Evolutionary conservation across 2,888 invertebrate genomes (phyloP).

Genomic region (Cheilosia soror): DNA sequence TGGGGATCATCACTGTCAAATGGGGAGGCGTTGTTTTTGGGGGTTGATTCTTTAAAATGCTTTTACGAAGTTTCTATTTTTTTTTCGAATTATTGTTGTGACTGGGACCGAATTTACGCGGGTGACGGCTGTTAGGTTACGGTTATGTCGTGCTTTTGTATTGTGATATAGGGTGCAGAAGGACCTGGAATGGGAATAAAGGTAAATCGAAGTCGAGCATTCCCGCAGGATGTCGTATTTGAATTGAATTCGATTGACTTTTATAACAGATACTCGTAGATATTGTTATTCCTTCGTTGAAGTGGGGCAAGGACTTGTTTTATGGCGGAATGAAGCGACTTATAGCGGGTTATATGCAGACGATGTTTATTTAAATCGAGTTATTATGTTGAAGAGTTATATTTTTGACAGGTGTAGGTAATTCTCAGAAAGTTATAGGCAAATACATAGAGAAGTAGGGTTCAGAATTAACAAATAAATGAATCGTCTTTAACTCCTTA

Average conservation of each 20-base stretch:
- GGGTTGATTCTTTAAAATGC: conserved; percentile 34
- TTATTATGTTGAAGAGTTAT: conserved; percentile 32
- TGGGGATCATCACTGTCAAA: conserved; percentile 39
- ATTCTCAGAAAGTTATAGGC: neutral
- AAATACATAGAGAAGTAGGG: neutral
- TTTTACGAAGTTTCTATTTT: conserved; percentile 5
- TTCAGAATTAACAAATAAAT: no score
- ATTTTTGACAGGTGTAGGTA: neutral
- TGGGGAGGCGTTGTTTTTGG: neutral
- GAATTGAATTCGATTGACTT: conserved; percentile 70
- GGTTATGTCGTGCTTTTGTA: neutral
- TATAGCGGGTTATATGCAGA: conserved; percentile 35
- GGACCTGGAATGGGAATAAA: conserved; percentile 13
- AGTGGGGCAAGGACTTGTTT: conserved; percentile 23
- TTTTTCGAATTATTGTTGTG: conserved; percentile 53
- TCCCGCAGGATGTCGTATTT: conserved; percentile 51
- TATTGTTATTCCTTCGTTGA: conserved; percentile 2
- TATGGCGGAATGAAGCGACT: conserved; percentile 49
- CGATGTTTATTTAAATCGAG: conserved; percentile 38
- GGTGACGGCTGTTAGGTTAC: neutral
- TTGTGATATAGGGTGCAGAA: neutral
- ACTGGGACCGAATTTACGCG: neutral
- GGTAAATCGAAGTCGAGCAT: conserved; percentile 67
- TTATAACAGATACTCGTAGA: conserved; percentile 41
- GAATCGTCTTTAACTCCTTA: no score